Evolutionary conservation across 2,888 invertebrate genomes (phyloP), one percentile per base, ranked within the genome.

Genomic region (Agapetus fuscipes): DNA sequence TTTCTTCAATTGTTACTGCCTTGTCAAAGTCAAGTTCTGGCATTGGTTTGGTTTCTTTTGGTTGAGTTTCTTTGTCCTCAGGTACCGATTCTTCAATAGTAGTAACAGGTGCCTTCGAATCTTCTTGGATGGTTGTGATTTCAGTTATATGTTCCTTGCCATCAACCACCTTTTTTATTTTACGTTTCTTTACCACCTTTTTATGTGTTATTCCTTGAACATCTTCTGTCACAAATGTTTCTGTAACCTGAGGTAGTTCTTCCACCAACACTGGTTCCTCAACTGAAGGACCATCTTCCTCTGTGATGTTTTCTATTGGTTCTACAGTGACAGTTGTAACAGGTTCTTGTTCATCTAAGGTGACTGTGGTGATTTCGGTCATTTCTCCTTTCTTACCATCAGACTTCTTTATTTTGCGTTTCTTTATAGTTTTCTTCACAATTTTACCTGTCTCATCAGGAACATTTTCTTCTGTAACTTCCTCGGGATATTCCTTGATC

Each of bases 111-210:
- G 4, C 9, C 9, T 20, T 9, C 20, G 20, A 20, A 38, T 37
- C 48, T 34, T 57, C 56, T 38, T 58, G 52, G 7, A 55, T 50
- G 0, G 56, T 59, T 3, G 31, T 27, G 16, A 11, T 24, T 33
- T 28, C 11, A 28, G 60, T 59, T 0, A 59, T 43, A 15, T 45
- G 30, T 17, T 40, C 45, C 10, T 28, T 54, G n/a, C 54, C 59
- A 38, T 55, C 54, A 7, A 52, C 55, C 48, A 58, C 60, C 41
- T 55, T 60, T 46, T 59, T 63, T 1, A 55, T 55, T n/a, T 49
- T 35, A n/a, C 27, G 20, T 13, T 35, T 35, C 4, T 26, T 45
- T 39, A n/a, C 50, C 33, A 4, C 49, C 48, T 11, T 53, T 51
- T 30, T 58, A n/a, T n/a, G n/a, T n/a, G n/a, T n/a, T n/a, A n/a